Evolutionary conservation across 2,113 vertebrate genomes (phyloP).

Genomic region (Burhinus bistriatus): DNA sequence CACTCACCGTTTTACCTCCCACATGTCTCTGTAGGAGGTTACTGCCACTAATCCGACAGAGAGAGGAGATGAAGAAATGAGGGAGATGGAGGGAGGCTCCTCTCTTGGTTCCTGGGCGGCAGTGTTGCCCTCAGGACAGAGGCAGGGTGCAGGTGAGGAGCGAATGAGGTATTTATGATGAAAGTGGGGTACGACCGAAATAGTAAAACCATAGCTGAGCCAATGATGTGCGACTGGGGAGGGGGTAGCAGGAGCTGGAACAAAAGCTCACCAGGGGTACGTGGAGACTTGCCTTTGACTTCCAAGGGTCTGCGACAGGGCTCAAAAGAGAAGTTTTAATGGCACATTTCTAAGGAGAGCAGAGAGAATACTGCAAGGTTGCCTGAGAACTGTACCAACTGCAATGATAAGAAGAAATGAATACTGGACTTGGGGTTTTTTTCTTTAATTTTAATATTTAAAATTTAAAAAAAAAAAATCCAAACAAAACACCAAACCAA

Average conservation of each 20-base stretch:
- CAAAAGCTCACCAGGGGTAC: not conserved
- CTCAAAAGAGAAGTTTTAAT: not conserved
- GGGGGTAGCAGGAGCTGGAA: not conserved
- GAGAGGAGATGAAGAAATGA: not conserved
- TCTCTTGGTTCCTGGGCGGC: not conserved
- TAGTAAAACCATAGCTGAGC: not conserved
- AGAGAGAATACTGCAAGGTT: not conserved
- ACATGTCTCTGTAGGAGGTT: not conserved
- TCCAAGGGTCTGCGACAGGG: accelerated
- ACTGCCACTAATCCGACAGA: not conserved
- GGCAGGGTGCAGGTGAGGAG: not conserved
- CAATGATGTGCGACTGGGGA: not conserved
- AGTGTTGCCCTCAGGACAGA: not conserved
- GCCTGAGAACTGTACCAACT: not conserved
- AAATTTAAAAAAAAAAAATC: not conserved
- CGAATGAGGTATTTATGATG: not conserved
- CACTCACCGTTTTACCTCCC: not conserved
- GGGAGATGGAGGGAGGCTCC: not conserved
- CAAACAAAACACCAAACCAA: not conserved
- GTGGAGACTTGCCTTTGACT: not conserved
- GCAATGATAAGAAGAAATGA: not conserved
- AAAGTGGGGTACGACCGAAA: not conserved
- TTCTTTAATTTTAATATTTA: too few relatives aligned
- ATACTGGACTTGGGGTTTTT: not conserved
- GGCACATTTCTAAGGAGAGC: not conserved